Conservation (phyloP, 2,888 invertebrate species). For the Drosophila pseudotakahashii region DNA sequence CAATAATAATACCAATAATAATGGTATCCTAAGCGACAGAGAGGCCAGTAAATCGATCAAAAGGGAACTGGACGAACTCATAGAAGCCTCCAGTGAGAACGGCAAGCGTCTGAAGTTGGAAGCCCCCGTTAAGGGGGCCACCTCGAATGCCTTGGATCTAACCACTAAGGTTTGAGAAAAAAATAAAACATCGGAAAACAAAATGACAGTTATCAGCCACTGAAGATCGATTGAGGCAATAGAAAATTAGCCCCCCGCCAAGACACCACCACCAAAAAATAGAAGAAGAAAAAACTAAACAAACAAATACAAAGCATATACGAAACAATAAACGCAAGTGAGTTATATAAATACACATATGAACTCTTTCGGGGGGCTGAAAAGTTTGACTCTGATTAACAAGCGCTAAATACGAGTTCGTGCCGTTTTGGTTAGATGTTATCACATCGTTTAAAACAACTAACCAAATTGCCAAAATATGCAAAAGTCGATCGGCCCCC, state of each 20-base stretch:
- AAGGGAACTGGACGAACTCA: slow-evolving; percentile 60
- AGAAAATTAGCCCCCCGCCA: slow-evolving; percentile 50
- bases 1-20: slow-evolving; percentile 35
- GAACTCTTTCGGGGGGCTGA: slow-evolving; percentile 18
- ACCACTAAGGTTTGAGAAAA: slow-evolving; percentile 87
- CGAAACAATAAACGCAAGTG: slow-evolving; percentile 27
- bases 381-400: slow-evolving; percentile 39
- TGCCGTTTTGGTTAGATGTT: slow-evolving; percentile 68
- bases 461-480: slow-evolving; percentile 72
- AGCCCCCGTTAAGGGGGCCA: slow-evolving; percentile 57
- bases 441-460: slow-evolving; percentile 80
- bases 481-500: slow-evolving; percentile 65
- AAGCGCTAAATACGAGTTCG: slow-evolving; percentile 50
- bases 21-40: slow-evolving; percentile 54
- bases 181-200: not conserved
- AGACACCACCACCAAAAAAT: slow-evolving; percentile 31
- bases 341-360: slow-evolving; percentile 32
- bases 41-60: slow-evolving; percentile 53
- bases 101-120: slow-evolving; percentile 65
- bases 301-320: slow-evolving; percentile 18
- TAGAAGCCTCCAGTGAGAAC: slow-evolving; percentile 53
- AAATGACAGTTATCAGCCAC: slow-evolving; percentile 25
- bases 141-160: slow-evolving; percentile 84
- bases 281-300: slow-evolving; percentile 44
- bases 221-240: slow-evolving; percentile 32